Evolutionary conservation across 1,140 invertebrate genomes (phyloP).

Genomic region (Apis mellifera): Amel_HAv3.1 CM009934.2:13182001-13182500

Average conservation of each 20-base stretch:
- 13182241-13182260: too few species aligned
- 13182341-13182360: too few species aligned
- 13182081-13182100: neutral
- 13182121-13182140: conserved; percentile 21
- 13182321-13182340: too few species aligned
- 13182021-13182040: neutral
- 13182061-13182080: neutral
- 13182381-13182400: neutral
- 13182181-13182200: conserved; percentile 10
- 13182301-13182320: neutral
- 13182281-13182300: too few species aligned
- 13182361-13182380: neutral
- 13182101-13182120: neutral
- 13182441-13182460: neutral
- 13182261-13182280: too few species aligned
- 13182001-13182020: neutral
- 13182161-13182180: conserved; percentile 47
- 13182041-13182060: neutral
- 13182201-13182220: neutral
- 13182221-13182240: conserved; percentile 6
- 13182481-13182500: neutral
- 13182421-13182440: neutral
- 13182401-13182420: neutral
- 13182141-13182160: neutral
- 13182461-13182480: too few species aligned